Evolutionary conservation across 1,140 invertebrate genomes (phyloP).

Genomic region (Diploscapter pachys): DNA sequence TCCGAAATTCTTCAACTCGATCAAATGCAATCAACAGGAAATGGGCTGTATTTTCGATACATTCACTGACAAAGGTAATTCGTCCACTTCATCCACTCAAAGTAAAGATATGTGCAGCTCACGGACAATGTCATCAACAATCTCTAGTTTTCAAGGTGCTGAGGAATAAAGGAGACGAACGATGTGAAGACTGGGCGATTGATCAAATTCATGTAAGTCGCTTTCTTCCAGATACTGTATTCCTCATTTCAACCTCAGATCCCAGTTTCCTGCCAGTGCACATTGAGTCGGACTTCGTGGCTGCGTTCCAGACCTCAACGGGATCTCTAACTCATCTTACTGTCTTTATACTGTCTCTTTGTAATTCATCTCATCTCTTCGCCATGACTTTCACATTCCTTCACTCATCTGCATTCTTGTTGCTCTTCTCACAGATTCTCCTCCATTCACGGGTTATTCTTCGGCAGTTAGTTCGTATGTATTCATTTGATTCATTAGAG

Average conservation of each 20-base stretch:
- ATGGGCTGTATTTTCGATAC: constrained; percentile 29
- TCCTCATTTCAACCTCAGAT: constrained; percentile 8
- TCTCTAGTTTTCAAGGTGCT: constrained; percentile 23
- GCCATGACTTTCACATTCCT: too few relatives aligned
- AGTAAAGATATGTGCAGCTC: constrained; percentile 12
- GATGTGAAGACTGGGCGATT: constrained; percentile 27
- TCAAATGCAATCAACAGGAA: constrained; percentile 29
- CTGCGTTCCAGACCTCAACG: constrained; percentile 13
- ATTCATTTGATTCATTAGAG: too few relatives aligned
- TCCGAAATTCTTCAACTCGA: constrained; percentile 23
- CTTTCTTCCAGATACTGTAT: neutral
- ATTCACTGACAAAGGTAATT: constrained; percentile 19
- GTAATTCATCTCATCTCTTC: too few relatives aligned
- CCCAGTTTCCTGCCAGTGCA: constrained; percentile 27
- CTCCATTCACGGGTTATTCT: too few relatives aligned
- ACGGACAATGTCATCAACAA: constrained; percentile 18
- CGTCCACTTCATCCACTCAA: neutral
- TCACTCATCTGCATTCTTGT: too few relatives aligned
- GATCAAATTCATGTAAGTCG: constrained; percentile 23
- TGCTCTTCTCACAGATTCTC: too few relatives aligned
- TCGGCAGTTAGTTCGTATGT: too few relatives aligned
- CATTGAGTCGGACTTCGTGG: constrained; percentile 17
- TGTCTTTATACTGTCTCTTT: too few relatives aligned
- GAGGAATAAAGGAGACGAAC: constrained; percentile 15
- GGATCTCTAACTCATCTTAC: neutral